These are phyloP conservation scores for Pedetes capensis DNA, from an alignment of 2,113 vertebrate genomes.

Conservation along the genomic window DNA sequence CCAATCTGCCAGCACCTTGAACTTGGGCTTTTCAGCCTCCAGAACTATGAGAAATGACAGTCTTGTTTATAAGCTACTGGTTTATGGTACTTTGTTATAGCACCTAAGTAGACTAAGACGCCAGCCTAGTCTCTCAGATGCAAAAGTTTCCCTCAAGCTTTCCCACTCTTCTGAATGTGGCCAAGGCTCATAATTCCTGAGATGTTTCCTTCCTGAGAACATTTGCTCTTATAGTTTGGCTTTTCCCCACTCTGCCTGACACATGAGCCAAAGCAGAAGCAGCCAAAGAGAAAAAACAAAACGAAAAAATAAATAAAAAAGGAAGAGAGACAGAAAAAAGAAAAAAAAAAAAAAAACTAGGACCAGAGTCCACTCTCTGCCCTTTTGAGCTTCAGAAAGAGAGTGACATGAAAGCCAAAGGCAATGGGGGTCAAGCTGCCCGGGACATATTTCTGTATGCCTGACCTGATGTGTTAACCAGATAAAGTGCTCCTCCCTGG, in stretches of 20 bases:
- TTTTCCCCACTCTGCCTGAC: slow-evolving; percentile 44
- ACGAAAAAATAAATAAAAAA: background rate
- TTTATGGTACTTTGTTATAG: background rate
- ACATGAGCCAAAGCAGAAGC: slow-evolving; percentile 62
- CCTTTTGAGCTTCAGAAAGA: slow-evolving; percentile 33
- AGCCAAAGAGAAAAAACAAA: background rate
- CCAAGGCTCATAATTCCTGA: background rate
- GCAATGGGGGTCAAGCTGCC: slow-evolving; percentile 70
- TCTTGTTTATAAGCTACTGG: background rate
- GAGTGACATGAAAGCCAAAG: slow-evolving; percentile 49
- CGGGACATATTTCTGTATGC: slow-evolving; percentile 44
- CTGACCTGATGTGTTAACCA: slow-evolving; percentile 67
- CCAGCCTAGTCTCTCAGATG: background rate
- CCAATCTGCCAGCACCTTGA: background rate
- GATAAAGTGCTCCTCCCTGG: slow-evolving; percentile 52
- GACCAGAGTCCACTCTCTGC: slow-evolving; percentile 10
- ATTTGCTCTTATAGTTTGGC: background rate
- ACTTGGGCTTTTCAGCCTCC: background rate
- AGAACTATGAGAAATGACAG: background rate
- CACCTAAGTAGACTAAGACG: background rate
- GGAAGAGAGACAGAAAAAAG: background rate
- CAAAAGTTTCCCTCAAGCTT: background rate
- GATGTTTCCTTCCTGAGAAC: slow-evolving; percentile 14
- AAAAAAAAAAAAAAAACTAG: background rate
- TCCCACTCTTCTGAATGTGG: background rate